Evolutionary conservation across 1,140 invertebrate species (phyloP), one percentile per base, ranked within the genome.

Genomic region (Drosophila cardini): DNA sequence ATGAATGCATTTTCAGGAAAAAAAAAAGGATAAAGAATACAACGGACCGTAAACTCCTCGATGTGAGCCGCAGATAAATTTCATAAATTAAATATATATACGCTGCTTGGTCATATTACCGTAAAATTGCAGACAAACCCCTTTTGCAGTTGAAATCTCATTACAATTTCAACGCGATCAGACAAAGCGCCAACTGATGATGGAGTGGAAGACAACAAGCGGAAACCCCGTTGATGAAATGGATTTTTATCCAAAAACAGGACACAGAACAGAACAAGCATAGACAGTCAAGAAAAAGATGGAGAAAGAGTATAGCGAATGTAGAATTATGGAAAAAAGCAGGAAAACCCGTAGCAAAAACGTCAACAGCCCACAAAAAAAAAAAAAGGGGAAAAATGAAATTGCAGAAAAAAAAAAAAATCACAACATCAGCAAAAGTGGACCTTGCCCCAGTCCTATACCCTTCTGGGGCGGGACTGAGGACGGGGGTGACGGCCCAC

Each of bases 141-240:
- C 67, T n/a, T 72, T 75, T 26, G 68, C 36, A 45, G 52, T 40
- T 60, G 71, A 87, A 91, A 91, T 89, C 90, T 91, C 90, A 91
- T 91, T 91, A 91, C 79, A 86, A 91, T 91, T 91, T 91, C 90
- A 91, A 89, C 90, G 72, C 80, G 72, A 83, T 78, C 80, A 80
- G 63, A 91, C 78, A 83, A 91, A 89, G 79, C 34, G 10, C 4
- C 81, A 62, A 63, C 67, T 55, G 48, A 15, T 21, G 36, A n/a
- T 21, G 43, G 1, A 21, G 55, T 42, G 16, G 55, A 42, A 40
- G 21, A 52, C 53, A 56, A 50, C 9, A 34, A 46, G 55, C 80
- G 77, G 76, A 85, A 90, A 79, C 85, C 80, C 80, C 60, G 81
- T 57, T 90, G 85, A 90, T 85, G 80, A 89, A 89, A 89, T 85